Percentiles rank a stretch among this genome's conserved stretches.
phyloP scores from a whole-genome alignment of 2,888 invertebrate species.

The Polydrusus cervinus region DNA sequence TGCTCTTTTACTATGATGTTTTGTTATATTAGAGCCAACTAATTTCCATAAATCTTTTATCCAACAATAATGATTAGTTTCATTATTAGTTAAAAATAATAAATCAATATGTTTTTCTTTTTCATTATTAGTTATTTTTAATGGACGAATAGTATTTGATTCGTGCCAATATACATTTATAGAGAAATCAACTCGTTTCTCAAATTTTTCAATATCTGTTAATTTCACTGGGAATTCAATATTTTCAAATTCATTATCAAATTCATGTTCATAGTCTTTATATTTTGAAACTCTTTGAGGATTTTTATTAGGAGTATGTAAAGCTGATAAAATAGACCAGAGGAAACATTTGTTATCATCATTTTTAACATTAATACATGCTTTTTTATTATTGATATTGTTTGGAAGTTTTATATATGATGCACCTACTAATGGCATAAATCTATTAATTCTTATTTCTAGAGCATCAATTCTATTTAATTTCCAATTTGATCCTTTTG shows the following conservation, averaged over 20 bases:
- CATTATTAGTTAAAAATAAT: not conserved
- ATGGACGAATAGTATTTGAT: not conserved
- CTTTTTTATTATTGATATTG: not conserved
- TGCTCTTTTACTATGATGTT: not conserved
- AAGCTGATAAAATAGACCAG: constrained; percentile 1
- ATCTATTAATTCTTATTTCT: not conserved
- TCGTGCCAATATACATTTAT: constrained; percentile 1
- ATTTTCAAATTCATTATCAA: no score
- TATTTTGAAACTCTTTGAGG: no score
- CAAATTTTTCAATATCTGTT: no score
- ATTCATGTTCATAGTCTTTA: no score
- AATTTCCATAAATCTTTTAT: constrained; percentile 5
- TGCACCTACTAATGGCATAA: not conserved
- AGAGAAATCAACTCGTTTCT: not conserved
- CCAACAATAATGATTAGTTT: not conserved
- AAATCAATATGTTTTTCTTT: constrained; percentile 1
- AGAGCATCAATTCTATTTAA: not conserved
- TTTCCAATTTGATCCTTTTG: no score
- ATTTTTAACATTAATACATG: constrained; percentile 5
- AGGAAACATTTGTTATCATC: constrained; percentile 3
- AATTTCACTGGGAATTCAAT: no score
- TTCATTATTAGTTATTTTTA: not conserved
- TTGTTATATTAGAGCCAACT: not conserved
- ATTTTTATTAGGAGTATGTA: not conserved
- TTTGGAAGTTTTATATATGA: constrained; percentile 6